phyloP scores from a whole-genome alignment of 2,888 invertebrate genomes.

The Pristionchus mayeri region DNA sequence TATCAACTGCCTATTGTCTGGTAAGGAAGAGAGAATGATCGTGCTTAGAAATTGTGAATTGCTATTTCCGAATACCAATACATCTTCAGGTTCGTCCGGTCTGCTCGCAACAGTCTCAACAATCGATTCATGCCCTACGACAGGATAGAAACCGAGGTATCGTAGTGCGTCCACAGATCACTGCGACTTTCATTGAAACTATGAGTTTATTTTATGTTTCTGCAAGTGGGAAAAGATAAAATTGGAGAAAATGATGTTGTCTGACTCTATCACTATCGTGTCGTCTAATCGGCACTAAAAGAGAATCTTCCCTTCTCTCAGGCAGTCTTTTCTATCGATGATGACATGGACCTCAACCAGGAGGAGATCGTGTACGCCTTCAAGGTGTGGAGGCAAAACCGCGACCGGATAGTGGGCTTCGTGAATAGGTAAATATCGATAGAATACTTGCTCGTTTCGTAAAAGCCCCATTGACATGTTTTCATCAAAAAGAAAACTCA shows the following conservation, averaged over 20 bases:
- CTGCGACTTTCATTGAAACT: too few species aligned
- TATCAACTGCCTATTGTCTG: too few species aligned
- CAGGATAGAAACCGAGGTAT: slow-evolving; percentile 27
- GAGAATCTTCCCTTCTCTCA: too few species aligned
- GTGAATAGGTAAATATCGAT: slow-evolving; percentile 84
- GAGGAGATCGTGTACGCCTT: slow-evolving; percentile 16
- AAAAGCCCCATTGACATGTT: background rate
- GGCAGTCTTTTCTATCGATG: slow-evolving; percentile 55
- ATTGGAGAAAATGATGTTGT: too few species aligned
- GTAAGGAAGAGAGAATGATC: background rate
- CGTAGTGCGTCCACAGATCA: background rate
- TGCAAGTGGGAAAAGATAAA: too few species aligned
- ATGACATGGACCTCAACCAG: slow-evolving; percentile 17
- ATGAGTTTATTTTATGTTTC: too few species aligned
- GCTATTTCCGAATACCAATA: background rate
- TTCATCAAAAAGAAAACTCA: too few species aligned
- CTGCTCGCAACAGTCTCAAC: background rate
- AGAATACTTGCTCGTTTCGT: background rate
- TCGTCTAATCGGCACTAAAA: too few species aligned
- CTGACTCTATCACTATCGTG: too few species aligned
- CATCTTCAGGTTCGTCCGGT: slow-evolving; percentile 70
- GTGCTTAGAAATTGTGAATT: background rate
- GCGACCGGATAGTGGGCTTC: slow-evolving; percentile 95
- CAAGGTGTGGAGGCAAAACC: slow-evolving; percentile 96
- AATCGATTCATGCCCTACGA: slow-evolving; percentile 27